These are phyloP conservation scores for Metopia argyrocephala DNA, from an alignment of 2,888 invertebrate genomes.

Conservation along the genomic window DNA sequence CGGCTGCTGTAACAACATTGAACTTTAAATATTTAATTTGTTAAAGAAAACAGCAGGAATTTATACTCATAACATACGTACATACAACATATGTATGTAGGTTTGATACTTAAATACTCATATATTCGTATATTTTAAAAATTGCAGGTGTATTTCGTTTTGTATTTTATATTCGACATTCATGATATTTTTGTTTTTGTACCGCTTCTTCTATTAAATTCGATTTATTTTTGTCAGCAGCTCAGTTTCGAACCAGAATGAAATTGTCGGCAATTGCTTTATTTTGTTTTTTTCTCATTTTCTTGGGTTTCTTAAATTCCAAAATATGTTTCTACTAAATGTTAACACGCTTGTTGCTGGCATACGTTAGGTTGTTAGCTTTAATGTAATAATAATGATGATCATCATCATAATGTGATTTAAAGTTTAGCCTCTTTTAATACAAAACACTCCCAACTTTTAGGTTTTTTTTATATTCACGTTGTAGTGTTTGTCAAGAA, in stretches of 20 bases:
- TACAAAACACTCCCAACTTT: conserved; percentile 55
- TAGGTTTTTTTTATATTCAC: conserved; percentile 6
- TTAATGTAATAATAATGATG: conserved; percentile 3
- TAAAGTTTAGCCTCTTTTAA: background rate
- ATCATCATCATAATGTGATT: background rate
- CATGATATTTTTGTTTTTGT: conserved; percentile 9
- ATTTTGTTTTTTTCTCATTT: background rate
- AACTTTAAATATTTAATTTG: conserved; percentile 61
- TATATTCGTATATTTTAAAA: conserved; percentile 1
- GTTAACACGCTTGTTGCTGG: conserved; percentile 54
- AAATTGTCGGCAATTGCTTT: conserved; percentile 54
- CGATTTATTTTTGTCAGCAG: conserved; percentile 17
- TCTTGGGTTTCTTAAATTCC: conserved; percentile 21
- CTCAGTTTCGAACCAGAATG: conserved; percentile 45
- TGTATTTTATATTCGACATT: conserved; percentile 15
- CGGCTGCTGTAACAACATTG: conserved; percentile 51
- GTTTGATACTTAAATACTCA: too few species aligned
- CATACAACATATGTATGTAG: background rate
- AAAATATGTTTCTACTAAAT: conserved; percentile 60
- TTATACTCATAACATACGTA: background rate
- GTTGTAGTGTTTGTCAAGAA: conserved; percentile 53
- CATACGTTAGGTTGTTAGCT: background rate
- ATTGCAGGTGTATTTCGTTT: conserved; percentile 52
- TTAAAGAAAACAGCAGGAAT: conserved; percentile 57
- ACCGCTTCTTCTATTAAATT: conserved; percentile 16